A percentile compares a stretch with the other conserved stretches of the same genome.
Evolutionary conservation across 1,140 invertebrate species (phyloP).

Genomic region (Argopecten irradians): DNA sequence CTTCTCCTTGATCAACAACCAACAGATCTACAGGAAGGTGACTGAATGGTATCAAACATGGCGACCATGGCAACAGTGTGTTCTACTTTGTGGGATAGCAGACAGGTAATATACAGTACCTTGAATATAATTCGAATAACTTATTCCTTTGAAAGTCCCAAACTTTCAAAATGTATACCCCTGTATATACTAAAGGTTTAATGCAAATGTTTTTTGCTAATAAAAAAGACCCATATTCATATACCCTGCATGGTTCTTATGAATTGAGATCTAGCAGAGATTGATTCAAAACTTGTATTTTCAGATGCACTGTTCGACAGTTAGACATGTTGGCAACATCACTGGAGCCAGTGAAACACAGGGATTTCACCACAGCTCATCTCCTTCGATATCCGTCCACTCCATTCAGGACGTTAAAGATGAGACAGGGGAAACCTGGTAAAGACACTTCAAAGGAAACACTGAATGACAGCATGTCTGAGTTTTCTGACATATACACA

Average conservation of each 20-base stretch:
- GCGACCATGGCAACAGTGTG: constrained; percentile 72
- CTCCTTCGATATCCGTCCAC: constrained; percentile 61
- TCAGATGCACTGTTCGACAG: constrained; percentile 64
- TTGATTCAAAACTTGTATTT: constrained; percentile 23
- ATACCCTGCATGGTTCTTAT: no score
- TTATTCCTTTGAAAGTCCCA: no score
- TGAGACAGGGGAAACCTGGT: constrained; percentile 34
- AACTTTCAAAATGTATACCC: no score
- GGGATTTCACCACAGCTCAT: constrained; percentile 65
- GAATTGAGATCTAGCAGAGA: no score
- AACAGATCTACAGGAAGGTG: constrained; percentile 69
- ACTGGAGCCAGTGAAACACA: constrained; percentile 70
- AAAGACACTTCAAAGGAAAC: constrained; percentile 37
- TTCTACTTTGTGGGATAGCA: constrained; percentile 67
- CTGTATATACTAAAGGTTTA: no score
- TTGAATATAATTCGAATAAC: no score
- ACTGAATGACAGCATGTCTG: constrained; percentile 39
- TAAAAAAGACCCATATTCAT: no score
- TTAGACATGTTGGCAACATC: constrained; percentile 71
- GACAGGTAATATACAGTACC: constrained; percentile 66
- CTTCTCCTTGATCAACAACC: constrained; percentile 65
- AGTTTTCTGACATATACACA: constrained; percentile 26
- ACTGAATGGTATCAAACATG: constrained; percentile 71
- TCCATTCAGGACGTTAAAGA: constrained; percentile 52
- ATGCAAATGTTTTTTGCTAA: not conserved